Conservation (phyloP, 2,113 vertebrate genomes). For the Danionella cerebrum region DNA sequence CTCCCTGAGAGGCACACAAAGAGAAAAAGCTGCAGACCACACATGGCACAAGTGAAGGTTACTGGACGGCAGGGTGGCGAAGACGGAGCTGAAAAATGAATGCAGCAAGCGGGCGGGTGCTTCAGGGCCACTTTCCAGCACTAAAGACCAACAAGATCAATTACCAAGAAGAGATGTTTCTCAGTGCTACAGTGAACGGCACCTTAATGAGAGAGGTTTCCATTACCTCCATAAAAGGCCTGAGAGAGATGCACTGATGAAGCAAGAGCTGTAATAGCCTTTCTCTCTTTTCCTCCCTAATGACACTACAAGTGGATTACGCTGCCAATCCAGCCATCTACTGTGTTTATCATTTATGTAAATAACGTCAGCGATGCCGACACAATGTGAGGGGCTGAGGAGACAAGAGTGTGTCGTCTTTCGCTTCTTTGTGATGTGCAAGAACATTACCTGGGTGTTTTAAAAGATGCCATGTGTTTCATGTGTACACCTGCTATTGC, state of each 20-base stretch:
- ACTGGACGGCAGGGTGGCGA: slow-evolving; percentile 18
- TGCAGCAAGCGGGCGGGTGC: slow-evolving; percentile 63
- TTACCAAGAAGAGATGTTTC: slow-evolving; percentile 60
- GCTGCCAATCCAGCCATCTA: slow-evolving; percentile 31
- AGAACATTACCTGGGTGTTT: not conserved
- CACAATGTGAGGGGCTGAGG: slow-evolving; percentile 1
- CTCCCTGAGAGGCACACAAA: not conserved
- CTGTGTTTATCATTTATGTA: slow-evolving; percentile 48
- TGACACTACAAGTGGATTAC: slow-evolving; percentile 50
- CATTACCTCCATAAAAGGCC: slow-evolving; percentile 43
- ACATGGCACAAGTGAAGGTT: slow-evolving; percentile 24
- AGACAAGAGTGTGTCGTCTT: not conserved
- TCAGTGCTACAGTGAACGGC: slow-evolving; percentile 50
- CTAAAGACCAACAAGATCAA: slow-evolving; percentile 65
- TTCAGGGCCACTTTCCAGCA: slow-evolving; percentile 53
- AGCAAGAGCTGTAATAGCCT: slow-evolving; percentile 37
- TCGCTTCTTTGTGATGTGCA: not conserved
- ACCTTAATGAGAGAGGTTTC: slow-evolving; percentile 48
- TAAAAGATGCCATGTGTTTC: not conserved
- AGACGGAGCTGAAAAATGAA: slow-evolving; percentile 64
- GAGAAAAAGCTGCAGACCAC: not conserved
- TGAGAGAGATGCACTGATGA: slow-evolving; percentile 37
- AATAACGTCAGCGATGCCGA: slow-evolving; percentile 36
- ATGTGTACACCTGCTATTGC: not conserved
- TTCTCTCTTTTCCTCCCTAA: slow-evolving; percentile 44